Evolutionary conservation across 2,888 invertebrate genomes (phyloP).

Genomic region (Eustalomyia histrio): DNA sequence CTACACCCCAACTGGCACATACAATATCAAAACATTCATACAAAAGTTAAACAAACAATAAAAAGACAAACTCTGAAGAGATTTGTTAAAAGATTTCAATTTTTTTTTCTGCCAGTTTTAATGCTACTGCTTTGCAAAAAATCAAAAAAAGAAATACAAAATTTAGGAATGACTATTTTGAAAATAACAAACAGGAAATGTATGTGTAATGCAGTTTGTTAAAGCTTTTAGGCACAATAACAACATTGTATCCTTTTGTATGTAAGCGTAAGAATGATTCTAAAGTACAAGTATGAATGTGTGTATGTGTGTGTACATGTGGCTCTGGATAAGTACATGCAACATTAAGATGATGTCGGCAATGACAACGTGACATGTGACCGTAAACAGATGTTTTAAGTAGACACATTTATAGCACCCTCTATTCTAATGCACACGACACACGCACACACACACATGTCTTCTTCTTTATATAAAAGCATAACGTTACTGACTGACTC

Average conservation of each 20-base stretch:
- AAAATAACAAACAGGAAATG: slow-evolving; percentile 41
- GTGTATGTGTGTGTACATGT: background rate
- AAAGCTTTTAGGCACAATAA: slow-evolving; percentile 62
- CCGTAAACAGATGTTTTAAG: slow-evolving; percentile 65
- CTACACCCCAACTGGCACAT: background rate
- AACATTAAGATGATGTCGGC: slow-evolving; percentile 59
- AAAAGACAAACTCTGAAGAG: slow-evolving; percentile 37
- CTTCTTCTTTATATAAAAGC: too few relatives aligned
- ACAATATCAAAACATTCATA: slow-evolving; percentile 25
- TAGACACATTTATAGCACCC: slow-evolving; percentile 47
- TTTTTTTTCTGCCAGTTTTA: slow-evolving; percentile 4
- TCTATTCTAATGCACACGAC: too few relatives aligned
- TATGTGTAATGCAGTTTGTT: slow-evolving; percentile 58
- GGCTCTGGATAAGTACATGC: slow-evolving; percentile 27
- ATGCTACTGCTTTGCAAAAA: background rate
- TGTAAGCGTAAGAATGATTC: background rate
- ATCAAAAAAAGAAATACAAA: slow-evolving; percentile 27
- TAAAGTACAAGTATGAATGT: slow-evolving; percentile 2
- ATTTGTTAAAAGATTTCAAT: slow-evolving; percentile 30
- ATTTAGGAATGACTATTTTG: slow-evolving; percentile 35
- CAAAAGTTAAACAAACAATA: slow-evolving; percentile 61
- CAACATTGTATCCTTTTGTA: slow-evolving; percentile 14
- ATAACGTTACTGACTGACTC: too few relatives aligned
- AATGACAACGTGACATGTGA: slow-evolving; percentile 67
- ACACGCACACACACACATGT: background rate